A percentile compares a stretch with the other conserved stretches of the same genome.
These are phyloP conservation scores for Lamellibrachia satsuma DNA, from an alignment of 2,888 invertebrate species.

Conservation along the genomic window DNA sequence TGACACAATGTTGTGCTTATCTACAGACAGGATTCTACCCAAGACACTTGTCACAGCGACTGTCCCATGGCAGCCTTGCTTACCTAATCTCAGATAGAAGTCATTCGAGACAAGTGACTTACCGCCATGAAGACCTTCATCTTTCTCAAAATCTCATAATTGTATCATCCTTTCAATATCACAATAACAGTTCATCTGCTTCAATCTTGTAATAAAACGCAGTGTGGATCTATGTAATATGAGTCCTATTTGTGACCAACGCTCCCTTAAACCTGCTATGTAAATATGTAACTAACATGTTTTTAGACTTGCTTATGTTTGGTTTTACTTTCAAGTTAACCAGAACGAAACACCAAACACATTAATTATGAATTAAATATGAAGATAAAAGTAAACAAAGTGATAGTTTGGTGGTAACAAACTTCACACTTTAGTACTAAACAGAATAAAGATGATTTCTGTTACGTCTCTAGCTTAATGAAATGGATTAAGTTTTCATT, in stretches of 20 bases:
- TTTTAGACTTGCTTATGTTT: not conserved
- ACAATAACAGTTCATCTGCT: not conserved
- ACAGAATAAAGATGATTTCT: not conserved
- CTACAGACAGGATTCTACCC: not conserved
- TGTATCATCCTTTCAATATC: not conserved
- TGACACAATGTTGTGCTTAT: not conserved
- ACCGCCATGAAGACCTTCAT: not conserved
- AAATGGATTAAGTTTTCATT: not conserved
- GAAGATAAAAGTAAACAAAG: not conserved
- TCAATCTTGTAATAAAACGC: not conserved
- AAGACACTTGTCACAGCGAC: not conserved
- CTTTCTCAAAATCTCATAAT: not conserved
- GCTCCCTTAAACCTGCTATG: not conserved
- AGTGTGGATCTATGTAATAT: not conserved
- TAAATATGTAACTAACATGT: not conserved
- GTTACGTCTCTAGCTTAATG: not conserved
- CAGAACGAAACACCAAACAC: not conserved
- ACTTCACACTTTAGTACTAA: not conserved
- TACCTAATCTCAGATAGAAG: not conserved
- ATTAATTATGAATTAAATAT: not conserved
- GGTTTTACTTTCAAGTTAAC: not conserved
- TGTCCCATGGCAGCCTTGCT: not conserved
- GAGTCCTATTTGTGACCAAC: not conserved
- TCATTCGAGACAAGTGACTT: not conserved
- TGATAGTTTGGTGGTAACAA: not conserved